These are phyloP conservation scores for Otis tarda DNA, from an alignment of 2,113 vertebrate species.

Conservation along the genomic window DNA sequence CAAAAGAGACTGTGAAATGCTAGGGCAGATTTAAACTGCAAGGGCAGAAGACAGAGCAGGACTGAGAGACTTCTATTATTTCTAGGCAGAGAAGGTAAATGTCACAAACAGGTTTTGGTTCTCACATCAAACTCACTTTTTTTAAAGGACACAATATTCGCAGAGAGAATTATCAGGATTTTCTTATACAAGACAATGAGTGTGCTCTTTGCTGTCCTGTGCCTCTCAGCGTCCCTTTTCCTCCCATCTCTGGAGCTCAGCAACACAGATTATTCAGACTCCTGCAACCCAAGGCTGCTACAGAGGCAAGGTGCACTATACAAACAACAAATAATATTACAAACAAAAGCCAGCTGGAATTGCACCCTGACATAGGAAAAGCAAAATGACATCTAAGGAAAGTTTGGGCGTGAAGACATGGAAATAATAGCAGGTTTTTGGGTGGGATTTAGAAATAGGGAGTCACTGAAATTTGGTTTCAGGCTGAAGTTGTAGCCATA, in stretches of 20 bases:
- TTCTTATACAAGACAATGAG: neutral
- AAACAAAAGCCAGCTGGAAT: neutral
- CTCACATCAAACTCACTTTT: neutral
- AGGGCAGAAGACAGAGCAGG: neutral
- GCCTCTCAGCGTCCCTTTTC: neutral
- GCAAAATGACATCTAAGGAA: neutral
- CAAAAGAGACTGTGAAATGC: neutral
- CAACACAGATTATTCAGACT: neutral
- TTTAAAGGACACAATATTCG: neutral
- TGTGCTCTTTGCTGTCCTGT: neutral
- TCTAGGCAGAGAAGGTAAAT: neutral
- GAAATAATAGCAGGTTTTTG: slow-evolving; percentile 21
- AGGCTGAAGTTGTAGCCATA: slow-evolving; percentile 6
- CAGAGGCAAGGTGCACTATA: neutral
- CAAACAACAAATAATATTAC: neutral
- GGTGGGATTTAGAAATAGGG: neutral
- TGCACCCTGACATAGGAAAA: neutral
- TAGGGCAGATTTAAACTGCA: neutral
- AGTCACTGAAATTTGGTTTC: slow-evolving; percentile 43
- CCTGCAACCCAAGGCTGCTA: neutral
- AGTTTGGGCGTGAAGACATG: neutral
- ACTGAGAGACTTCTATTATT: neutral
- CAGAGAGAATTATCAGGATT: neutral
- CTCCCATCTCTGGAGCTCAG: neutral
- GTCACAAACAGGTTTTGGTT: neutral